These are phyloP conservation scores for Vultur gryphus DNA, from an alignment of 2,797 vertebrate genomes.

Conservation along the genomic window DNA sequence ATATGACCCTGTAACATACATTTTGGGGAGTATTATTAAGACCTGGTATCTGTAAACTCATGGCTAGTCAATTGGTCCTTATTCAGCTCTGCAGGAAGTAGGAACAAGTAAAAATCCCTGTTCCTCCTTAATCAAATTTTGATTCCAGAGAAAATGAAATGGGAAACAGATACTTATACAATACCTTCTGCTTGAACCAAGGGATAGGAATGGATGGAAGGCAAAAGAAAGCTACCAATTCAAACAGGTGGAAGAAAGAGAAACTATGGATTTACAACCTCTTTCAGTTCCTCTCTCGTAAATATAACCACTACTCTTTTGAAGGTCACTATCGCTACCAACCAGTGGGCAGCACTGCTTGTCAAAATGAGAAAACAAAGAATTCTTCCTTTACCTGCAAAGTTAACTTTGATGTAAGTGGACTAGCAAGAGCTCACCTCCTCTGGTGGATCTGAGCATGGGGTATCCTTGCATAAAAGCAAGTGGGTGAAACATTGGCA, in stretches of 20 bases:
- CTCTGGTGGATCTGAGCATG: neutral
- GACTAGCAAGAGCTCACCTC: neutral
- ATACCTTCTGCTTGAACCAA: neutral
- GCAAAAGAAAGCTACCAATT: neutral
- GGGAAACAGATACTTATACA: neutral
- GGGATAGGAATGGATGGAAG: neutral
- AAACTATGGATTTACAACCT: neutral
- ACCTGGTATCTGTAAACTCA: neutral
- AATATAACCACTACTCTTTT: neutral
- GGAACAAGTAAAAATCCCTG: neutral
- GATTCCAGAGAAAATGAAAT: neutral
- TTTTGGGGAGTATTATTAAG: neutral
- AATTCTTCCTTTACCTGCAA: neutral
- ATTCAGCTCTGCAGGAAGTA: neutral
- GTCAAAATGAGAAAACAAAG: neutral
- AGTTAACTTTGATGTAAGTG: neutral
- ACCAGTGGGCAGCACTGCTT: neutral
- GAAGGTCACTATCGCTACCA: neutral
- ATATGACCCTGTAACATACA: neutral
- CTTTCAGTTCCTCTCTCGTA: neutral
- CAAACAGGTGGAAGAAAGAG: neutral
- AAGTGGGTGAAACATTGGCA: neutral
- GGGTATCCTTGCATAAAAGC: neutral
- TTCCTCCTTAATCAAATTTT: neutral
- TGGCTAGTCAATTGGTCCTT: neutral